phyloP scores from a whole-genome alignment of 1,140 invertebrate genomes.

The Megalonaias nervosa region DNA sequence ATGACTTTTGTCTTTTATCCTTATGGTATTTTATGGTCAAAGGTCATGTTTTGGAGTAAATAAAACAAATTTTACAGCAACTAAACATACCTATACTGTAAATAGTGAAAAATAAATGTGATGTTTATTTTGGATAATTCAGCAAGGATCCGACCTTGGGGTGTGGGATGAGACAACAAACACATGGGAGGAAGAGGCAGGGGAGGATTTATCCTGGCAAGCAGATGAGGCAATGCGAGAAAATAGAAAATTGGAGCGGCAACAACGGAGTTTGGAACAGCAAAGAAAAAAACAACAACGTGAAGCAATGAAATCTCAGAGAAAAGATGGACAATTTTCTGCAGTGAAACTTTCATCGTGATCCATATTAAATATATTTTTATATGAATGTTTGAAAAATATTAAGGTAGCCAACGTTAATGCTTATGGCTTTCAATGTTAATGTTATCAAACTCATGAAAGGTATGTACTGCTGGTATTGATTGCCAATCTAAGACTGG shows the following conservation, averaged over 20 bases:
- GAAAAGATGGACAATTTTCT: conserved; percentile 28
- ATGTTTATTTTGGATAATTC: conserved; percentile 1
- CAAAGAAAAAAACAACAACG: conserved; percentile 44
- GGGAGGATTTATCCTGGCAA: conserved; percentile 49
- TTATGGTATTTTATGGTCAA: too few relatives aligned
- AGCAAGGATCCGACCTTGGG: conserved; percentile 45
- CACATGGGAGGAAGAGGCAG: conserved; percentile 38
- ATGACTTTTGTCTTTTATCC: too few relatives aligned
- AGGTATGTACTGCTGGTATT: too few relatives aligned
- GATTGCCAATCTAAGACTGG: too few relatives aligned
- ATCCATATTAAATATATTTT: background rate
- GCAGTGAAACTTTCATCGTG: conserved; percentile 14
- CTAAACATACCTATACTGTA: background rate
- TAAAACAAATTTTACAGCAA: too few relatives aligned
- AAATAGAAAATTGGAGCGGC: conserved; percentile 38
- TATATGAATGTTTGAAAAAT: background rate
- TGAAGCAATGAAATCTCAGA: conserved; percentile 34
- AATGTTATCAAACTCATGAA: too few relatives aligned
- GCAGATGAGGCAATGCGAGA: conserved; percentile 51
- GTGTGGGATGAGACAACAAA: conserved; percentile 47
- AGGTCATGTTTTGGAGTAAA: too few relatives aligned
- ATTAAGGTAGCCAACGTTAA: too few relatives aligned
- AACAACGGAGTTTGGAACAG: conserved; percentile 40
- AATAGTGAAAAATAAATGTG: background rate
- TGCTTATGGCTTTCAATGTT: too few relatives aligned